Evolutionary conservation across 2,888 invertebrate genomes (phyloP), one percentile per base, ranked within the genome.

Genomic region (Orthosia gracilis): DNA sequence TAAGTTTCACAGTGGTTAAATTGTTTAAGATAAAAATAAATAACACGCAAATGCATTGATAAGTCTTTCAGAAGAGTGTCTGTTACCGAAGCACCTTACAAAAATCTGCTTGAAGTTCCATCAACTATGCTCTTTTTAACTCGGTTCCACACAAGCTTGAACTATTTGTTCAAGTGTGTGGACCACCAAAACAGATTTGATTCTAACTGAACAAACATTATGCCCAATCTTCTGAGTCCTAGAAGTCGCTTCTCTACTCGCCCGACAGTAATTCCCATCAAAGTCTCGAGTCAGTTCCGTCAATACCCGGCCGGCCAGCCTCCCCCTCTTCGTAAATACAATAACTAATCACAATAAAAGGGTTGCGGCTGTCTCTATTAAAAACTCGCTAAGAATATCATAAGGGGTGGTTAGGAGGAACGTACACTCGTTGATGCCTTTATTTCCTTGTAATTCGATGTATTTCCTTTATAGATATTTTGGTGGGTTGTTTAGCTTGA

Each of bases 271-370:
- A 95, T 95, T 92, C 91, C 93, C 93, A 92, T 94, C 93, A 92
- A 89, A 84, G 85, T 73, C 76, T 84, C 68, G 65, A 83, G 74
- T 74, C 75, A 71, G 87, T 87, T 80, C 80, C 78, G 86, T 87
- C 87, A 82, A 87, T 87, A 87, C 62, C 72, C 72, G 54, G 55
- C 1, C 61, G 78, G 85, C 75, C 83, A 84, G 26, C 69, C 58
- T 31, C 89, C 93, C 69, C 26, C 54, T 54, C 26, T 61, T 12
- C 82, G 85, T 90, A 94, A 94, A 95, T 93, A 95, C 94, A 95
- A 96, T 96, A 95, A 95, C 95, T 96, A 96, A 96, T 96, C 95
- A 94, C 91, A 94, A 94, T 95, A 95, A 96, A 96, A 96, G 96
- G 96, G 96, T 96, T 96, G 96, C 90, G 92, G 94, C 90, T 86